phyloP scores from a whole-genome alignment of 2,888 invertebrate species.

The Drosophila nigricruria region DNA sequence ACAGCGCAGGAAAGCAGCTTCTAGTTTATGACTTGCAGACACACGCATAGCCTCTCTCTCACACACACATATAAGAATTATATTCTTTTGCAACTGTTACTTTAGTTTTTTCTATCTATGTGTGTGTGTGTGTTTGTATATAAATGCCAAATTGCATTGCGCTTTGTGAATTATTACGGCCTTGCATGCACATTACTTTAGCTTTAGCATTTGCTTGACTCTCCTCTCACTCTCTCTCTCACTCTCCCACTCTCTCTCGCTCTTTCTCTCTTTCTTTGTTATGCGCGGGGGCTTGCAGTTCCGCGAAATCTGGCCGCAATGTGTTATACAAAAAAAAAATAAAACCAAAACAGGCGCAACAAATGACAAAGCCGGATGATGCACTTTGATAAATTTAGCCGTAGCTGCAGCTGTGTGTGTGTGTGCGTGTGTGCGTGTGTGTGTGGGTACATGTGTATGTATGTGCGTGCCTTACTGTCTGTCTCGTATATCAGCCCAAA shows the following conservation, averaged over 20 bases:
- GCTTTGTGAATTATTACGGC: slow-evolving; percentile 65
- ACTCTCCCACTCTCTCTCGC: background rate
- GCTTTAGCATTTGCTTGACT: slow-evolving; percentile 23
- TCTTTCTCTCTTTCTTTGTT: background rate
- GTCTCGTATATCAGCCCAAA: background rate
- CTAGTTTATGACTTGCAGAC: slow-evolving; percentile 48
- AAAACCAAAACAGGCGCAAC: slow-evolving; percentile 27
- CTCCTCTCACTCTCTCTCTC: background rate
- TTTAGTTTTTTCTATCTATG: slow-evolving; percentile 1
- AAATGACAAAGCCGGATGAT: slow-evolving; percentile 38
- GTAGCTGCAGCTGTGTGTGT: background rate
- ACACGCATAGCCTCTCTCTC: slow-evolving; percentile 16
- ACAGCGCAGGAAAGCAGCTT: slow-evolving; percentile 35
- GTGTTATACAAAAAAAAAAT: slow-evolving; percentile 57
- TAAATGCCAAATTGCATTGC: slow-evolving; percentile 64
- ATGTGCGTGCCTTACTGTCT: background rate
- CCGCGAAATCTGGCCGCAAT: slow-evolving; percentile 73
- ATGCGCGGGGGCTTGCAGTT: slow-evolving; percentile 27
- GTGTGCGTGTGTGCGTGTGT: background rate
- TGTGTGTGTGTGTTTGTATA: slow-evolving; percentile 21
- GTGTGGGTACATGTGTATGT: background rate
- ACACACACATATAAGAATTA: slow-evolving; percentile 18
- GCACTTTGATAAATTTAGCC: slow-evolving; percentile 15
- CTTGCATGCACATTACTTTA: slow-evolving; percentile 53
- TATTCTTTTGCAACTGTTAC: slow-evolving; percentile 28